Evolutionary conservation across 2,113 vertebrate genomes (phyloP), one percentile per base, ranked within the genome.

Genomic region (Ophthalmolycus amberensis): DNA sequence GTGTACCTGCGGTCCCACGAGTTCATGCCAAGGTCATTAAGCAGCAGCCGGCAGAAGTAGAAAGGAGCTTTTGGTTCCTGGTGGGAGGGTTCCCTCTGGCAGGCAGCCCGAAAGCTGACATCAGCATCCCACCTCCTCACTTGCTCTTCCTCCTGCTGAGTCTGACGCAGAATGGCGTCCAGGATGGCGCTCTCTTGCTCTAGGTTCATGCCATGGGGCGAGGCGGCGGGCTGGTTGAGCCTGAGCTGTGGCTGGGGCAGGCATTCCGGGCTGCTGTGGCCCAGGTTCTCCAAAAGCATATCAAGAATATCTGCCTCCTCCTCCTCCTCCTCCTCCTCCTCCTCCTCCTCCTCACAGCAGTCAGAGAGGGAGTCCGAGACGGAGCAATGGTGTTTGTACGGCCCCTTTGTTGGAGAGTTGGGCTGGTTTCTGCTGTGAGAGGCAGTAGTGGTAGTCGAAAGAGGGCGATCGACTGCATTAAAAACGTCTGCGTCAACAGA

Each of bases 21-120:
- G 91, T 99, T 98, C 98, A 99, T 99, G 71, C 98, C 98, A 81
- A 99, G 94, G 90, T 97, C 97, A 29, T 98, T 95, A 1, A 99
- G 96, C 79, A 99, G 88, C 66, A 99, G 94, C 11, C 97, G 95
- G 83, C 98, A 99, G 93, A 99, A 98, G 86, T 99, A 97, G 87
- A 99, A 99, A n/a, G 97, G 96, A 6, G 97, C 96, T 32, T 94
- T 96, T 1, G 96, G 97, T 54, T 97, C 94, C n/a, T 95, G 92
- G 2, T 96, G 95, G 0, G 69, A 80, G 0, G 97, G 97, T 48
- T 96, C 94, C 56, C 90, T 92, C 86, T 98, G 96, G 65, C 52
- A 73, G 72, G 94, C 88, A 5, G 96, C 93, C 25, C 81, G 92
- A 89, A 95, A 91, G 64, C 93, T 91, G 11, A 92, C 79, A 83